Evolutionary conservation across 1,140 invertebrate genomes (phyloP).

Genomic region (Dreissena polymorpha): DNA sequence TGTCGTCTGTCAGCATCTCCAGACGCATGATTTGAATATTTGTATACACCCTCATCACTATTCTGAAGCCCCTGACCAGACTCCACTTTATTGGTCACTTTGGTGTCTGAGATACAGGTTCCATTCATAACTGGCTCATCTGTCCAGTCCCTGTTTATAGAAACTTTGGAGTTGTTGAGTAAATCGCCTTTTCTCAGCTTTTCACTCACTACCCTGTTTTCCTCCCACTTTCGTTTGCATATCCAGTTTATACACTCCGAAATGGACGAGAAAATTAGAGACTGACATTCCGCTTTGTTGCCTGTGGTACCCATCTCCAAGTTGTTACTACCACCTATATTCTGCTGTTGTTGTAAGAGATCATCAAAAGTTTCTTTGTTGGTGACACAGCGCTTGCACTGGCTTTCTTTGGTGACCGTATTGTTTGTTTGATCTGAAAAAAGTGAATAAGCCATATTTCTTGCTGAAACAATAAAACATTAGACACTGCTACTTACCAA

Average conservation of each 20-base stretch:
- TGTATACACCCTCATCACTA: too few species aligned
- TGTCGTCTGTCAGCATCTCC: too few species aligned
- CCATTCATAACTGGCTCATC: too few species aligned
- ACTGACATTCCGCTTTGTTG: background rate
- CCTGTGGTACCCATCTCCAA: conserved; percentile 9
- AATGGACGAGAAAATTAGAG: conserved; percentile 8
- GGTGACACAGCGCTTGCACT: conserved; percentile 81
- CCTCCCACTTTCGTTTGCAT: background rate
- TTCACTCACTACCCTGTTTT: background rate
- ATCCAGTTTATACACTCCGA: conserved; percentile 42
- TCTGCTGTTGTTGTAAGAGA: conserved; percentile 4
- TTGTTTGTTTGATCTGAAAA: conserved; percentile 72
- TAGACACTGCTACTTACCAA: too few species aligned
- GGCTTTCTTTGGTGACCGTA: conserved; percentile 74
- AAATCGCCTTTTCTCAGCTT: too few species aligned
- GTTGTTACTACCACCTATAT: conserved; percentile 18
- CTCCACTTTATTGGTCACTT: too few species aligned
- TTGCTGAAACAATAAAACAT: conserved; percentile 15
- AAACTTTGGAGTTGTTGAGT: too few species aligned
- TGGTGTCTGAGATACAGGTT: too few species aligned
- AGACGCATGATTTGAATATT: too few species aligned
- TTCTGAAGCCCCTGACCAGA: too few species aligned
- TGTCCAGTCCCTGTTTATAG: too few species aligned
- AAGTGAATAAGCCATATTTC: background rate
- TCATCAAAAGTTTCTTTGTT: conserved; percentile 83